These are phyloP conservation scores for Trinectes maculatus DNA, from an alignment of 2,113 vertebrate species.

Conservation along the genomic window DNA sequence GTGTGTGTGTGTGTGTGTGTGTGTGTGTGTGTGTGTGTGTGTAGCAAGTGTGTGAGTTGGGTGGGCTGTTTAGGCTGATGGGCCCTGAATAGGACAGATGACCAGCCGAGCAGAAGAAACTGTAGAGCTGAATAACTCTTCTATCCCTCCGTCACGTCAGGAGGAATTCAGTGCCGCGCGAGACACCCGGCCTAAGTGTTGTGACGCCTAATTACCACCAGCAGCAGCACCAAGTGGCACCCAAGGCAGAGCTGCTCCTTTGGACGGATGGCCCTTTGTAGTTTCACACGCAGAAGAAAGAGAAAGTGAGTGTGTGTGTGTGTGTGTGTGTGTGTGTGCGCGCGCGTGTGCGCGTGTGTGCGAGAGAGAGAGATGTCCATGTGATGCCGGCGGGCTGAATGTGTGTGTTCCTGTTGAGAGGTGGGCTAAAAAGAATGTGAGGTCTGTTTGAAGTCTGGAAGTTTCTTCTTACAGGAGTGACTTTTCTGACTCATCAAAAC, in stretches of 20 bases:
- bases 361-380: conserved; percentile 15
- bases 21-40: conserved; percentile 7
- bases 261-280: conserved; percentile 72
- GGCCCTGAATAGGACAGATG: conserved; percentile 77
- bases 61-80: conserved; percentile 70
- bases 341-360: background rate
- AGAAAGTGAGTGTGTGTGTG: too few species aligned
- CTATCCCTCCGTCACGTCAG: conserved; percentile 76
- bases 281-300: conserved; percentile 50
- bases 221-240: conserved; percentile 64
- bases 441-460: conserved; percentile 58
- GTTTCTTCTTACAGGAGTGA: conserved; percentile 32
- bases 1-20: conserved; percentile 23
- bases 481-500: conserved; percentile 63
- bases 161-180: conserved; percentile 60
- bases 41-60: conserved; percentile 18
- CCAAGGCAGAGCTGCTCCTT: conserved; percentile 53
- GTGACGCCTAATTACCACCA: conserved; percentile 82
- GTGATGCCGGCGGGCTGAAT: conserved; percentile 16
- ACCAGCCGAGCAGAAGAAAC: conserved; percentile 79
- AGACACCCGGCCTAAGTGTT: conserved; percentile 76
- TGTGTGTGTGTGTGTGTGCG: background rate
- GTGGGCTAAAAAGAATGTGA: conserved; percentile 42
- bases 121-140: conserved; percentile 71
- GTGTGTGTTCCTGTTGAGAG: conserved; percentile 28